phyloP scores from a whole-genome alignment of 2,113 vertebrate genomes.

The Atherinomorus stipes region DNA sequence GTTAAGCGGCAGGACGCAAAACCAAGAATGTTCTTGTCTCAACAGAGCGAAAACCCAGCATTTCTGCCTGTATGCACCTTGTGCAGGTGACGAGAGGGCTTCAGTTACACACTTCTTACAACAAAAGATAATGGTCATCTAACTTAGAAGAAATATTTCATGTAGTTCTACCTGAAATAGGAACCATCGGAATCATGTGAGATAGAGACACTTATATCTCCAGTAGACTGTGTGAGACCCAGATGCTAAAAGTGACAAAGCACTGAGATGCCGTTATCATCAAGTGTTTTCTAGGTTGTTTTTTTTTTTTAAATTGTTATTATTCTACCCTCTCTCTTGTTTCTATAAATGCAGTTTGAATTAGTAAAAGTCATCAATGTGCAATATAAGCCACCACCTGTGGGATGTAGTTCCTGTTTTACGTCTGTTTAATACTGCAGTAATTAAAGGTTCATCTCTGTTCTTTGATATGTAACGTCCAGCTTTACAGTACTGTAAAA shows the following conservation, averaged over 20 bases:
- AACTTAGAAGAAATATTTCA: neutral
- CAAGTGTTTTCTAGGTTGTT: no score
- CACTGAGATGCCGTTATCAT: no score
- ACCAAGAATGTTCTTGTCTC: neutral
- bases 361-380: no score
- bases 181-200: neutral
- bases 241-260: no score
- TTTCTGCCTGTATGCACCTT: neutral
- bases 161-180: neutral
- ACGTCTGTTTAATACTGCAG: no score
- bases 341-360: no score
- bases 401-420: no score
- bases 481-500: neutral
- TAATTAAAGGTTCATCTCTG: no score
- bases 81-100: neutral
- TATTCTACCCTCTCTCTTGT: no score
- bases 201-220: neutral
- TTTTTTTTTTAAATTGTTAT: no score
- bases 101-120: neutral
- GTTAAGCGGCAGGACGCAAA: neutral
- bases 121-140: neutral
- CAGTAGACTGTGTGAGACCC: no score
- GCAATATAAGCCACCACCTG: no score
- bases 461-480: neutral
- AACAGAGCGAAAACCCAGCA: neutral